These are phyloP conservation scores for Meda fulgida DNA, from an alignment of 2,797 vertebrate genomes.

Conservation along the genomic window DNA sequence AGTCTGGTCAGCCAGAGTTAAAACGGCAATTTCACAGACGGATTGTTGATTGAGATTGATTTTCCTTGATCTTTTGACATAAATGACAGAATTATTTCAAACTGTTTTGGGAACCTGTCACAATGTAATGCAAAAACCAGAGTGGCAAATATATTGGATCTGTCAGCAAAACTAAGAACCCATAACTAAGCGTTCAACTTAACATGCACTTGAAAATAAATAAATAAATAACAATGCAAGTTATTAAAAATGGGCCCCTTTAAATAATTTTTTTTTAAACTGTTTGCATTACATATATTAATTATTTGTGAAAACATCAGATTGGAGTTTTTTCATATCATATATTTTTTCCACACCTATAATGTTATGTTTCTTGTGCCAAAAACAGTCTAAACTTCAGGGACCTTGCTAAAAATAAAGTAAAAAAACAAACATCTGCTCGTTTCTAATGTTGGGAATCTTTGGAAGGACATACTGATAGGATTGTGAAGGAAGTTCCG, in stretches of 20 bases:
- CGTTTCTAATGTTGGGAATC: neutral
- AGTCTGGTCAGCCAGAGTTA: slow-evolving; percentile 13
- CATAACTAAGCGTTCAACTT: neutral
- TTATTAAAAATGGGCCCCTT: neutral
- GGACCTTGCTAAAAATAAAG: neutral
- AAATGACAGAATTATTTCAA: neutral
- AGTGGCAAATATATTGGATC: neutral
- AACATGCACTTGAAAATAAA: neutral
- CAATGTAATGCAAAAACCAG: slow-evolving; percentile 2
- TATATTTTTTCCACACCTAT: neutral
- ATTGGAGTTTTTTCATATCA: neutral
- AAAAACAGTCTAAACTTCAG: neutral
- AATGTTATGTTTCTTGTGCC: neutral
- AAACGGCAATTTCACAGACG: slow-evolving; percentile 3
- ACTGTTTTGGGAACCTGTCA: slow-evolving; percentile 11
- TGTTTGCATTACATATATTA: neutral
- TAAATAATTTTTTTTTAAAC: neutral
- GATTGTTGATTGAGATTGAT: neutral
- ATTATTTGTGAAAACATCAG: no score
- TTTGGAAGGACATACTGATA: neutral
- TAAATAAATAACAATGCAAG: neutral
- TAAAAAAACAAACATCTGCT: neutral
- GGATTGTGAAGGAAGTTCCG: no score
- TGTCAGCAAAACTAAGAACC: slow-evolving; percentile 3
- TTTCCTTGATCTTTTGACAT: slow-evolving; percentile 31